Percentiles rank a stretch among this genome's conserved stretches.
Evolutionary conservation across 2,797 vertebrate genomes (phyloP).

Genomic region (Falco concolor): DNA sequence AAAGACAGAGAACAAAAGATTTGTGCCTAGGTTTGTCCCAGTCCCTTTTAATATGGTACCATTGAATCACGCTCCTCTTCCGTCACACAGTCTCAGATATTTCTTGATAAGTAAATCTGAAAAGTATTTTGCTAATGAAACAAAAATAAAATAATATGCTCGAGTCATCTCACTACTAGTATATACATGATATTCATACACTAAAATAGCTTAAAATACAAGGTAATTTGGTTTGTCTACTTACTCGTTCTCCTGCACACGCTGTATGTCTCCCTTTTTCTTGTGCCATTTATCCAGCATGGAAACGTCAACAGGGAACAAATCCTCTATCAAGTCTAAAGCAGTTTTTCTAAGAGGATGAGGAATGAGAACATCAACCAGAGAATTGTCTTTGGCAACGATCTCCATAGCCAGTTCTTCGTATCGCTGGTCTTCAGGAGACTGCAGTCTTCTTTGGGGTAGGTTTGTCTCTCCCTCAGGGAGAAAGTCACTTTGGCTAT

Average conservation of each 20-base stretch:
- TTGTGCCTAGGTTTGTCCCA: neutral
- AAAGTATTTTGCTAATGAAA: neutral
- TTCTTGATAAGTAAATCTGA: neutral
- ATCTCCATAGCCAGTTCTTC: conserved; percentile 82
- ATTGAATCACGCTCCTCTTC: neutral
- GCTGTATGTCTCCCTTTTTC: neutral
- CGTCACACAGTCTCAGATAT: neutral
- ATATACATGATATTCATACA: neutral
- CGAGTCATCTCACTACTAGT: neutral
- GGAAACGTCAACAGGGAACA: conserved; percentile 83
- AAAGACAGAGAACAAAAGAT: neutral
- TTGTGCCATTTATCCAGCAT: conserved; percentile 48
- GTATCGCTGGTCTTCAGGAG: conserved; percentile 58
- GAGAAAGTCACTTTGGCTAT: neutral
- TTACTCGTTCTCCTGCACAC: conserved; percentile 20
- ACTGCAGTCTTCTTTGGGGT: neutral
- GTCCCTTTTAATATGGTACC: neutral
- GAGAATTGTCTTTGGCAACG: conserved; percentile 79
- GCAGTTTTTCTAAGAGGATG: conserved; percentile 80
- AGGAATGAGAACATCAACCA: conserved; percentile 81
- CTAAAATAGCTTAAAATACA: neutral
- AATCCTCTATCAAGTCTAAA: conserved; percentile 88
- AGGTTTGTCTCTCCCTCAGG: neutral
- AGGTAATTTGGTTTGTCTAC: neutral
- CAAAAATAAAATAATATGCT: neutral